These are phyloP conservation scores for Acrossocheilus fasciatus DNA, from an alignment of 2,797 vertebrate genomes.

Conservation along the genomic window DNA sequence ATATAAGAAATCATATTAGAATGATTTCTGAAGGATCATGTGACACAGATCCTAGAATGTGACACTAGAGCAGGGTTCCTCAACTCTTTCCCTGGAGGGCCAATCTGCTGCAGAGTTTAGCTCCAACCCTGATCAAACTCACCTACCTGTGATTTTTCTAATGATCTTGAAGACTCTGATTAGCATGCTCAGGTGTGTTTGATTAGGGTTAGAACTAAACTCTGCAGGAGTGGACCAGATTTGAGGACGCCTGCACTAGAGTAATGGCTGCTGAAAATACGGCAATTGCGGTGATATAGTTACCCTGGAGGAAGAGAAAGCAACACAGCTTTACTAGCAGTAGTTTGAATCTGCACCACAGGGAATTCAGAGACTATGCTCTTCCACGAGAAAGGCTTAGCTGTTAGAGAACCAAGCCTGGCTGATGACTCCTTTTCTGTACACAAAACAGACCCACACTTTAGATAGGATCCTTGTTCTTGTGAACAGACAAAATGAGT, in stretches of 20 bases:
- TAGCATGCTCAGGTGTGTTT: too few relatives aligned
- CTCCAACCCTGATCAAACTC: too few relatives aligned
- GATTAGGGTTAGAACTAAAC: too few relatives aligned
- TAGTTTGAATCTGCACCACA: constrained; percentile 77
- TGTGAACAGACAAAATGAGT: background rate
- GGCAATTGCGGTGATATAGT: background rate
- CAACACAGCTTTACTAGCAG: constrained; percentile 77
- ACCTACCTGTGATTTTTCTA: too few relatives aligned
- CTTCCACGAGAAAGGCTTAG: constrained; percentile 80
- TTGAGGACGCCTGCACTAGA: background rate
- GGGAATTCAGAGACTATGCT: constrained; percentile 66
- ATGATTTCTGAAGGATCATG: background rate
- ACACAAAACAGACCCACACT: constrained; percentile 21
- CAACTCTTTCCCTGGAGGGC: too few relatives aligned
- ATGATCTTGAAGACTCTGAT: too few relatives aligned
- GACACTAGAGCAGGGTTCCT: too few relatives aligned
- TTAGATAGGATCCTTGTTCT: background rate
- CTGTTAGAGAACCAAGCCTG: constrained; percentile 72
- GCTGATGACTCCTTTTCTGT: constrained; percentile 44
- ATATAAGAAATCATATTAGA: background rate
- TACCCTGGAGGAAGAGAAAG: constrained; percentile 82
- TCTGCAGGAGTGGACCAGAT: too few relatives aligned
- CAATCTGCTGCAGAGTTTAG: too few relatives aligned
- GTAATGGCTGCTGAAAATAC: background rate
- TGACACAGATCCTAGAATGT: background rate